These are phyloP conservation scores for Kryphioiulus occultus DNA, from an alignment of 2,888 invertebrate genomes.

Conservation along the genomic window DNA sequence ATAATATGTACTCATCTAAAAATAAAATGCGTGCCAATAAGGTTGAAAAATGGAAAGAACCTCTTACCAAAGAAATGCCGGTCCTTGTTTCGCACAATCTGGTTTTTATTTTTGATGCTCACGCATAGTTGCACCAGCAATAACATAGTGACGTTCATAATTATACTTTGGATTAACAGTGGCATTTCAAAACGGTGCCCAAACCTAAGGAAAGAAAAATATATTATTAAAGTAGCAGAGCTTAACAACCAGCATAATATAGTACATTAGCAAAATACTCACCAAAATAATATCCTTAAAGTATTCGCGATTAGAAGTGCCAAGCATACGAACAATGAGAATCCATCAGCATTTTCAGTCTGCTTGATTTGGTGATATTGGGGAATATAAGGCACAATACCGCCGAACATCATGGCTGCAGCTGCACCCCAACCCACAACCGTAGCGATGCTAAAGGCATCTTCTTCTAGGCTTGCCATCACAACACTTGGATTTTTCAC, in stretches of 20 bases:
- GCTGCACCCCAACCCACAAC: constrained; percentile 53
- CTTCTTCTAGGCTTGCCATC: neutral
- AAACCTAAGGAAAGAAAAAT: constrained; percentile 77
- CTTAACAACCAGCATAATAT: neutral
- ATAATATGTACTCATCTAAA: no score
- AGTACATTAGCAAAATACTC: constrained; percentile 57
- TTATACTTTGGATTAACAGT: constrained; percentile 91
- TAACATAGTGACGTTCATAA: constrained; percentile 98
- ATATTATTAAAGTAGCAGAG: neutral
- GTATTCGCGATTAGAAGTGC: constrained; percentile 95
- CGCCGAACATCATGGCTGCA: constrained; percentile 89
- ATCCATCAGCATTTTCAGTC: constrained; percentile 94
- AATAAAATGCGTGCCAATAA: no score
- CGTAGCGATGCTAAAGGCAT: constrained; percentile 42
- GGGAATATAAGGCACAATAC: constrained; percentile 94
- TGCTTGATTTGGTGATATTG: constrained; percentile 92
- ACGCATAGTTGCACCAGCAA: constrained; percentile 94
- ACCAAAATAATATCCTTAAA: constrained; percentile 98
- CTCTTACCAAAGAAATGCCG: constrained; percentile 82
- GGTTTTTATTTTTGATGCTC: constrained; percentile 80
- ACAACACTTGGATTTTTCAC: neutral
- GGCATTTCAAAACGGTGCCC: constrained; percentile 97
- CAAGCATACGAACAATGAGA: constrained; percentile 95
- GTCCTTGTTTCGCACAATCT: constrained; percentile 76
- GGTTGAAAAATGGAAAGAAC: neutral